Conservation (phyloP, 1,140 invertebrate genomes). For the Latrodectus geometricus region DNA sequence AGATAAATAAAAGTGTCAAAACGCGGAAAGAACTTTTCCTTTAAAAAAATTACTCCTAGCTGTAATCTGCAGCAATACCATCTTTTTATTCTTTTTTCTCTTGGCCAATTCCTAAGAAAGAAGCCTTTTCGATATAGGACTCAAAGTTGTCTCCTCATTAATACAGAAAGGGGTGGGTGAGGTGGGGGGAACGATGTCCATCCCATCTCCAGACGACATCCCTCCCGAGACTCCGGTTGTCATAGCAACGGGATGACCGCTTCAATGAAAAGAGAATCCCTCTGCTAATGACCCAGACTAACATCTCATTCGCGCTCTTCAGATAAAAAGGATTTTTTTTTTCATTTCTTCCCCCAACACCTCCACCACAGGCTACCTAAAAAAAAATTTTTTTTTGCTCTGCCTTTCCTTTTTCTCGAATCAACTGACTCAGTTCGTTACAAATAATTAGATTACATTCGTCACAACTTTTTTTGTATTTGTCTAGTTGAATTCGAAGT, state of each 20-base stretch:
- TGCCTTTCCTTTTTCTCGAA: background rate
- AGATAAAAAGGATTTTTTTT: background rate
- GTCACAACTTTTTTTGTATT: too few relatives aligned
- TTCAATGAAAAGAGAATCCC: background rate
- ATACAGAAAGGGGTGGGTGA: background rate
- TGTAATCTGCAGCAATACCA: background rate
- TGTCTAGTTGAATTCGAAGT: too few relatives aligned
- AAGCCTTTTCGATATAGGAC: background rate
- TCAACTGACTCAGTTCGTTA: background rate
- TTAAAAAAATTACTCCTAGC: background rate
- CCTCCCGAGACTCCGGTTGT: background rate
- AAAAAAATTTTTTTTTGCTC: background rate
- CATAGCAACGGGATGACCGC: background rate
- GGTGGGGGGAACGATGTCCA: too few relatives aligned
- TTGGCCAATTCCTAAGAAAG: background rate
- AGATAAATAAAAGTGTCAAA: constrained; percentile 2
- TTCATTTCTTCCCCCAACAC: background rate
- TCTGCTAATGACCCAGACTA: background rate
- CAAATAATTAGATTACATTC: constrained; percentile 2
- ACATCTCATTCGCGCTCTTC: background rate
- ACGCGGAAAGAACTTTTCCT: background rate
- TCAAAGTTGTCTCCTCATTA: background rate
- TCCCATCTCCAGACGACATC: background rate
- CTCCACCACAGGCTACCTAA: background rate
- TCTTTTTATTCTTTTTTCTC: background rate